These are phyloP conservation scores for Gibbula magus DNA, from an alignment of 2,888 invertebrate species.

Conservation along the genomic window DNA sequence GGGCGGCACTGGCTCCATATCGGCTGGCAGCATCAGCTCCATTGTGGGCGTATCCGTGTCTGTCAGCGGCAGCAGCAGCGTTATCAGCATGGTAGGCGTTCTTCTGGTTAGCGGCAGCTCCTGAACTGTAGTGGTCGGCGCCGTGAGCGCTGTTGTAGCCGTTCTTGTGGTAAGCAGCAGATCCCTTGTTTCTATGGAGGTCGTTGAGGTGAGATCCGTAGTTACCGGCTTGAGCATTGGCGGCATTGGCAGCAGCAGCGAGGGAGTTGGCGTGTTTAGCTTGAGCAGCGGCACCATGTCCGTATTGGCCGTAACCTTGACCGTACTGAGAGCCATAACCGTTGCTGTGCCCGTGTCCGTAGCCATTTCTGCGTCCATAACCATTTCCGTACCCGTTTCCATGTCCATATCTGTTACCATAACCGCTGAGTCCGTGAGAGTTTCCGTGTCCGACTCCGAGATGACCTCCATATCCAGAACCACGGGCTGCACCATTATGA, in stretches of 20 bases:
- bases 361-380: background rate
- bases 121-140: background rate
- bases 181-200: background rate
- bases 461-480: background rate
- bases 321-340: background rate
- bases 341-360: background rate
- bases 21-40: slow-evolving; percentile 9
- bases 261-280: background rate
- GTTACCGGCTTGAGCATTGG: background rate
- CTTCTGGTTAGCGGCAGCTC: background rate
- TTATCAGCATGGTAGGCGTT: background rate
- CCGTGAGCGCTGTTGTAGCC: background rate
- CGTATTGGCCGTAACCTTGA: background rate
- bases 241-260: background rate
- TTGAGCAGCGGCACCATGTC: background rate
- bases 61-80: background rate
- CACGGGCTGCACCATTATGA: background rate
- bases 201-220: background rate
- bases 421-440: background rate
- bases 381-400: background rate
- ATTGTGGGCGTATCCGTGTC: background rate
- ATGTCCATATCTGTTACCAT: background rate
- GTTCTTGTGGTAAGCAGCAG: slow-evolving; percentile 3
- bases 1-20: background rate
- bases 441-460: background rate